phyloP scores from a whole-genome alignment of 2,888 invertebrate genomes.

The Chironomus riparius region DNA sequence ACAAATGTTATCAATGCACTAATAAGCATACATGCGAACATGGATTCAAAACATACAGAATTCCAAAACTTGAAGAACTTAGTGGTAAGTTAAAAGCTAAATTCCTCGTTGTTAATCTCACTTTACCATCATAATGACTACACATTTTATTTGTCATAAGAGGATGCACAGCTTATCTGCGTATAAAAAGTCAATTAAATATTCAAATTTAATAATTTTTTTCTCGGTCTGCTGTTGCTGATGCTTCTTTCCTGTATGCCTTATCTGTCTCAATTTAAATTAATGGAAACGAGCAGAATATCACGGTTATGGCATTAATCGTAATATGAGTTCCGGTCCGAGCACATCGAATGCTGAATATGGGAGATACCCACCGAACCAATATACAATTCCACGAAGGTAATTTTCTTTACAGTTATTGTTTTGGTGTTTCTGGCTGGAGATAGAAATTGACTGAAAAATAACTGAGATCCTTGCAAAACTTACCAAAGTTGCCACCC shows the following conservation, averaged over 20 bases:
- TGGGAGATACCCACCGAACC: neutral
- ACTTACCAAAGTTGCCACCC: neutral
- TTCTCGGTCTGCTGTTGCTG: neutral
- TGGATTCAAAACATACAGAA: neutral
- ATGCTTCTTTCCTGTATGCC: constrained; percentile 45
- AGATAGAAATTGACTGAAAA: no score
- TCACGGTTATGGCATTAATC: neutral
- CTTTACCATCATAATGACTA: neutral
- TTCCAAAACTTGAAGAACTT: neutral
- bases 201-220: neutral
- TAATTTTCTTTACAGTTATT: no score
- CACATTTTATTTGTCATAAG: neutral
- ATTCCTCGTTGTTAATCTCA: neutral
- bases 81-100: neutral
- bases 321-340: neutral
- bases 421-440: no score
- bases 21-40: neutral
- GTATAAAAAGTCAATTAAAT: neutral
- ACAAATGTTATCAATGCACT: constrained; percentile 37
- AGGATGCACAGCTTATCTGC: neutral
- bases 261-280: constrained; percentile 22
- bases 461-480: no score
- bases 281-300: neutral
- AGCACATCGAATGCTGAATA: neutral
- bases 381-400: neutral